These are phyloP conservation scores for Epinotia ramella DNA, from an alignment of 2,888 invertebrate genomes.

Conservation along the genomic window DNA sequence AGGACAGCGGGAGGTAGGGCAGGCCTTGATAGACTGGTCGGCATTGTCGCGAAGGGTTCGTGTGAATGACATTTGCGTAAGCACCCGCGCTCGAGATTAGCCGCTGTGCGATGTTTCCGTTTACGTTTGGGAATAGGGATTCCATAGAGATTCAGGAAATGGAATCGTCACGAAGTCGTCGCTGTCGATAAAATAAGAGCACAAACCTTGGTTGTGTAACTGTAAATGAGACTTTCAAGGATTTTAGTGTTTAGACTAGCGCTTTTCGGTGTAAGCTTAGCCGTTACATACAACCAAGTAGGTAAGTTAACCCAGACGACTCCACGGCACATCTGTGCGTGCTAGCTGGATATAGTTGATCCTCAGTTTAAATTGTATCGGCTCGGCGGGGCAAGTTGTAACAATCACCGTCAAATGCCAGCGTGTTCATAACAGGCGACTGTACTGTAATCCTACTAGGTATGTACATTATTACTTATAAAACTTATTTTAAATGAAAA, in stretches of 20 bases:
- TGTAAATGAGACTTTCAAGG: not conserved
- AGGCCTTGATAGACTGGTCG: constrained; percentile 56
- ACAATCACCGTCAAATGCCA: constrained; percentile 42
- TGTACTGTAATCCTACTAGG: not conserved
- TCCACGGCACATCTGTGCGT: constrained; percentile 44
- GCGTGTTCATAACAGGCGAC: constrained; percentile 34
- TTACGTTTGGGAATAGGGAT: constrained; percentile 34
- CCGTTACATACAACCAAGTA: not conserved
- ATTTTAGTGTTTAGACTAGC: too few relatives aligned
- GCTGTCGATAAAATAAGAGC: not conserved
- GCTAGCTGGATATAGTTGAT: constrained; percentile 54
- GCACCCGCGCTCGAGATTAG: constrained; percentile 75
- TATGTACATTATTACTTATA: not conserved
- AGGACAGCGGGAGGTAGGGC: constrained; percentile 49
- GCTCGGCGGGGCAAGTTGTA: constrained; percentile 57
- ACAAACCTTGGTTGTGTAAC: not conserved
- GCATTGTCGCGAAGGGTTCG: constrained; percentile 67
- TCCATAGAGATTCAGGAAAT: not conserved
- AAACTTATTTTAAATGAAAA: not conserved
- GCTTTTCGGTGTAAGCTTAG: not conserved
- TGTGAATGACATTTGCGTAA: constrained; percentile 78
- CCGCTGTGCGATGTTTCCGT: constrained; percentile 49
- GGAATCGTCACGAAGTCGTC: not conserved
- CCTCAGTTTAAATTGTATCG: constrained; percentile 64
- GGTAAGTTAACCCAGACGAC: constrained; percentile 20